Evolutionary conservation across 2,888 invertebrate genomes (phyloP).

Genomic region (Drosophila formosana): DNA sequence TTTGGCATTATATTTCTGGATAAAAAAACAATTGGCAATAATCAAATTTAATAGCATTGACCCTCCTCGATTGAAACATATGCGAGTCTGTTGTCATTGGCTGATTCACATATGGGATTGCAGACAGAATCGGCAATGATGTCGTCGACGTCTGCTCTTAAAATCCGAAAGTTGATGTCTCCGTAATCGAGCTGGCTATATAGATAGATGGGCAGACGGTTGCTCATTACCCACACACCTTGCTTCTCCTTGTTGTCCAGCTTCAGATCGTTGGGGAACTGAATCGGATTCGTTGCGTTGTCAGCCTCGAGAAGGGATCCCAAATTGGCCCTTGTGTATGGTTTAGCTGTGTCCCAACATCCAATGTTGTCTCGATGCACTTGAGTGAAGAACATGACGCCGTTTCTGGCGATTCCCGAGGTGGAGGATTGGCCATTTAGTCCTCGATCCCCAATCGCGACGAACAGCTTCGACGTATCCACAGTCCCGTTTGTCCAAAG

Average conservation of each 20-base stretch:
- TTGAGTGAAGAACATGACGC: conserved; percentile 92
- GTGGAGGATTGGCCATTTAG: conserved; percentile 90
- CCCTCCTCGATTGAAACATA: conserved; percentile 62
- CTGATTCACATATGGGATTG: conserved; percentile 86
- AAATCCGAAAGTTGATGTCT: conserved; percentile 90
- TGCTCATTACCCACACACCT: conserved; percentile 91
- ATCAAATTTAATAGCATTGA: conserved; percentile 59
- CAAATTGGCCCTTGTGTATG: conserved; percentile 88
- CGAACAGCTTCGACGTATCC: conserved; percentile 79
- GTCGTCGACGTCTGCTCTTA: conserved; percentile 88
- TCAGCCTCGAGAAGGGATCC: conserved; percentile 81
- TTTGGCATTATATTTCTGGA: neutral
- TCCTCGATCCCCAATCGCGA: conserved; percentile 86
- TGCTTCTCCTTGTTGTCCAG: conserved; percentile 89
- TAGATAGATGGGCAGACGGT: conserved; percentile 90
- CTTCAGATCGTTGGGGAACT: conserved; percentile 93
- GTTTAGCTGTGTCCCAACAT: conserved; percentile 92
- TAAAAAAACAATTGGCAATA: neutral
- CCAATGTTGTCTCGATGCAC: conserved; percentile 91
- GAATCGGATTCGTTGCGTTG: conserved; percentile 86
- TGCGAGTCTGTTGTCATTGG: conserved; percentile 20
- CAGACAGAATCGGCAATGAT: conserved; percentile 90
- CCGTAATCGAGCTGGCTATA: conserved; percentile 88
- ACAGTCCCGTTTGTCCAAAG: conserved; percentile 83
- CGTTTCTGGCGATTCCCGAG: conserved; percentile 89